These are phyloP conservation scores for Sialia sialis DNA, from an alignment of 2,113 vertebrate genomes.

Conservation along the genomic window DNA sequence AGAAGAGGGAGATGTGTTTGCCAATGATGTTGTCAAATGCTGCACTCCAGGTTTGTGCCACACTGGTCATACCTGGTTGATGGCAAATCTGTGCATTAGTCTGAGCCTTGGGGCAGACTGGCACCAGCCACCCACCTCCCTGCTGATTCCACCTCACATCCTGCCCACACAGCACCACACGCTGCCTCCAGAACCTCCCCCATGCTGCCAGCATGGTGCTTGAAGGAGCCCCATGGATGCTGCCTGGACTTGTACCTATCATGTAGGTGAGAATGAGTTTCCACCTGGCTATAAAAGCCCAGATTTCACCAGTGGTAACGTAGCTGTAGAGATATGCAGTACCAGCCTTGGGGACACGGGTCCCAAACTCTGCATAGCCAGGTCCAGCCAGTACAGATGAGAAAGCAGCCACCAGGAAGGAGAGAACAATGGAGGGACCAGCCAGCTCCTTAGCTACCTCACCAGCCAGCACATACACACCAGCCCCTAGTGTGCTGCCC, in stretches of 20 bases:
- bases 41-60: constrained; percentile 92
- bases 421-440: constrained; percentile 90
- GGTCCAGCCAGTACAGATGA: constrained; percentile 92
- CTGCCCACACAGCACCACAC: neutral
- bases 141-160: neutral
- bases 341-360: constrained; percentile 90
- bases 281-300: constrained; percentile 96
- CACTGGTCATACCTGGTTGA: constrained; percentile 84
- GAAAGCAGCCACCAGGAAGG: constrained; percentile 90
- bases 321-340: constrained; percentile 98
- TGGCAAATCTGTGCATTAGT: neutral
- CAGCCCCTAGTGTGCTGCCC: constrained; percentile 90
- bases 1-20: constrained; percentile 86
- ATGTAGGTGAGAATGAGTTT: constrained; percentile 97
- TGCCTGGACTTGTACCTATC: constrained; percentile 75
- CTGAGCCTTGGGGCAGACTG: neutral
- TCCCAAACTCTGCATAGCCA: constrained; percentile 95
- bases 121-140: neutral
- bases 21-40: constrained; percentile 91
- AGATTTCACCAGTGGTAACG: constrained; percentile 93
- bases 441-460: constrained; percentile 90
- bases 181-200: neutral
- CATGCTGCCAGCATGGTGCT: neutral
- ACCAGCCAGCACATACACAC: constrained; percentile 89
- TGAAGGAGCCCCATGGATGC: neutral